Percentiles rank a stretch among this genome's conserved stretches.
Evolutionary conservation across 2,888 invertebrate genomes (phyloP).

Genomic region (Cantharis nigra): DNA sequence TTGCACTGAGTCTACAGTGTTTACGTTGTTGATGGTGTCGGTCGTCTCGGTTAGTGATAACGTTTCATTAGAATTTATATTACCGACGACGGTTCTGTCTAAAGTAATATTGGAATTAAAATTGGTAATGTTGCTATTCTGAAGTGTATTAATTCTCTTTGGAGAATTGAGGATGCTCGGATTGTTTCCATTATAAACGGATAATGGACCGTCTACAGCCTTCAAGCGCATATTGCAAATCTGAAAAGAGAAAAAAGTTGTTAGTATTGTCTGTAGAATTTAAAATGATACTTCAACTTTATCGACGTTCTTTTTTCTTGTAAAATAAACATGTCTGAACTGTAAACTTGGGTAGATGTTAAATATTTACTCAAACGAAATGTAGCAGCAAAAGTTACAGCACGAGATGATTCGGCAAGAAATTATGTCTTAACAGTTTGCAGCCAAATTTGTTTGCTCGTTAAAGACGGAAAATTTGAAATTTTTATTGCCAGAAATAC

Average conservation of each 20-base stretch:
- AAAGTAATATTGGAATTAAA: constrained; percentile 36
- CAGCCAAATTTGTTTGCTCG: constrained; percentile 17
- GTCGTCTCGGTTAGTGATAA: constrained; percentile 29
- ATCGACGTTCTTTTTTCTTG: constrained; percentile 12
- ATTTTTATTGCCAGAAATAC: neutral
- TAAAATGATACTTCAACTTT: constrained; percentile 10
- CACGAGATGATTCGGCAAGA: constrained; percentile 5
- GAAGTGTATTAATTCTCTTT: constrained; percentile 52
- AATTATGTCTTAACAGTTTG: constrained; percentile 7
- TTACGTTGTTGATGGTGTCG: constrained; percentile 38
- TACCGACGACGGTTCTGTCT: constrained; percentile 20
- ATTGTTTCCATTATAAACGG: constrained; percentile 51
- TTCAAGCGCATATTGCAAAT: constrained; percentile 54
- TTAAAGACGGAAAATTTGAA: neutral
- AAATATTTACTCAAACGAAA: constrained; percentile 28
- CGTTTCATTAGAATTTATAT: constrained; percentile 31
- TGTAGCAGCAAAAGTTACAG: constrained; percentile 13
- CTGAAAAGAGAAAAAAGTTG: constrained; percentile 41
- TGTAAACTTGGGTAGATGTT: constrained; percentile 15
- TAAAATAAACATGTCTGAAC: constrained; percentile 13
- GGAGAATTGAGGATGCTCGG: constrained; percentile 51
- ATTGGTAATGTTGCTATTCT: constrained; percentile 50
- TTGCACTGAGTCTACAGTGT: constrained; percentile 47
- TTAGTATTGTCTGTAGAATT: constrained; percentile 6
- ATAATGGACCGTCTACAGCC: constrained; percentile 52